Base-by-base conservation (phyloP, 2,888 invertebrate species). In the Meteorus cinctellus region DNA sequence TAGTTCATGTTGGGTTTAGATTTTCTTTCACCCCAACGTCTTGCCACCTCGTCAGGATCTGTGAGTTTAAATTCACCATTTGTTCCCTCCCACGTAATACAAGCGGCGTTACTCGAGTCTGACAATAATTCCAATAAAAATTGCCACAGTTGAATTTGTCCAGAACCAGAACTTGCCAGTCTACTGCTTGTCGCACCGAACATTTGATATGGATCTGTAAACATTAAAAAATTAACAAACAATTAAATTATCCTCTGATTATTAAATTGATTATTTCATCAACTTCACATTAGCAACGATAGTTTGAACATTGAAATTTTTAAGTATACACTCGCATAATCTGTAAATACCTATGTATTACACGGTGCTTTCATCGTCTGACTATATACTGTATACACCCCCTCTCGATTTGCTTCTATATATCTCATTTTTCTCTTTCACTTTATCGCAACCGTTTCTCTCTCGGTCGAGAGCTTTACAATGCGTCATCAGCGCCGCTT, bases 1-100 rank as follows among this genome's bases (percentile, higher is more conserved):
- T 99, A 99, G 92, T 99, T 99, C 99, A 99, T 99, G 91, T 99
- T 99, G 63, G 99, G 99, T 91, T 99, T 99, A 82, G 97, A 98
- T 91, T 99, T 99, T 81, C 99, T 92, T 90, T 99, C 99, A 75
- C 99, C 99, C 99, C 99, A 99, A 86, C 98, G 93, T 82, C 98
- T 93, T 19, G 99, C 99, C 78, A 98, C 98, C 89, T 99, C 99
- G 89, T 99, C 99, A 0, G 99, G 98, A 91, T 99, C 98, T 29
- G 98, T 97, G 86, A 99, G 93, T 91, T 99, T 99, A 92, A 98
- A 98, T 91, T 98, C 98, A 31, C 98, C 98, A 89, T 98, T 98
- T 83, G 97, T 98, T 45, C 98, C 98, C 90, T 98, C 98, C 99
- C 99, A 99, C 82, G 98, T 97, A 90, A 99, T 99, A 91, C 97